These are phyloP conservation scores for Montipora cactus DNA, from an alignment of 64 coral and sea anemone genomes.

Conservation along the genomic window DNA sequence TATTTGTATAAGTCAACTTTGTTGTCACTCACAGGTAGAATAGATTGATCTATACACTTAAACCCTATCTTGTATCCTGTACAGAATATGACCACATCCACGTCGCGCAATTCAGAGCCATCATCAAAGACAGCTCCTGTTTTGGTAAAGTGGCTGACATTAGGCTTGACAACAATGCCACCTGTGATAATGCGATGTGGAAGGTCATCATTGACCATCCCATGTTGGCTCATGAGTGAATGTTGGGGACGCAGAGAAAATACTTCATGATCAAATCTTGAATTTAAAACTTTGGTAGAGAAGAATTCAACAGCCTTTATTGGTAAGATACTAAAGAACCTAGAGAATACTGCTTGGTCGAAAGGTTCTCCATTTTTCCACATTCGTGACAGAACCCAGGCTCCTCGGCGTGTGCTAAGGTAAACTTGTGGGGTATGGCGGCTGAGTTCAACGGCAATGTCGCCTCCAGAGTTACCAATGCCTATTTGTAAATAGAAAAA, in stretches of 20 bases:
- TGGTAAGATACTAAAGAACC: constrained; percentile 34
- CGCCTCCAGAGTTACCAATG: constrained; percentile 69
- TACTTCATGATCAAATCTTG: constrained; percentile 69
- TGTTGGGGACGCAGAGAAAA: constrained; percentile 69
- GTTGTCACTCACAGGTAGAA: constrained; percentile 59
- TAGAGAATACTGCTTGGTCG: constrained; percentile 35
- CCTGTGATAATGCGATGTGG: constrained; percentile 78
- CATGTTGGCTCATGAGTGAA: constrained; percentile 69
- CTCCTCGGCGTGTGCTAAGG: constrained; percentile 92
- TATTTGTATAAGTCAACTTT: constrained; percentile 89
- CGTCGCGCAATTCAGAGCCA: constrained; percentile 23
- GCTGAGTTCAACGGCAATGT: too few species aligned
- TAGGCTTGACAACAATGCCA: constrained; percentile 54
- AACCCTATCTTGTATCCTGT: constrained; percentile 91
- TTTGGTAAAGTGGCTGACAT: constrained; percentile 49
- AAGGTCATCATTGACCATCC: constrained; percentile 86
- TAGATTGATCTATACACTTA: neutral
- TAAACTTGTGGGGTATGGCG: constrained; percentile 71
- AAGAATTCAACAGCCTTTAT: neutral
- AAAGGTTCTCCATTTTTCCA: constrained; percentile 59
- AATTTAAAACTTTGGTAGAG: constrained; percentile 9
- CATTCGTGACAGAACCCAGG: constrained; percentile 90
- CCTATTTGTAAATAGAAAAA: constrained; percentile 38
- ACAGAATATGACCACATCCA: constrained; percentile 93
- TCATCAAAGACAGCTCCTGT: constrained; percentile 85